Base-by-base conservation (phyloP, 2,888 invertebrate genomes). In the Phymatocera aterrima region DNA sequence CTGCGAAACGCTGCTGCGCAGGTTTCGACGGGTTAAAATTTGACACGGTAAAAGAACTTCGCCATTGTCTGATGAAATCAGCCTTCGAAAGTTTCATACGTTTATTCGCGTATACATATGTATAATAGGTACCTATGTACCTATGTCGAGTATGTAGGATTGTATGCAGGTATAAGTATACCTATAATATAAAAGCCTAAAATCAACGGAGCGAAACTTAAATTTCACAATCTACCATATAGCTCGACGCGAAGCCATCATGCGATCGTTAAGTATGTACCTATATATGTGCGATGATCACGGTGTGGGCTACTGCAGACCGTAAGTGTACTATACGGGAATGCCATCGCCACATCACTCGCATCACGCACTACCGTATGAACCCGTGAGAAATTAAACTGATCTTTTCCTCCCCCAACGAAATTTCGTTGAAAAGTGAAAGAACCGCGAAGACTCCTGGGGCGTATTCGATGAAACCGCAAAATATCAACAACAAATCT, bases 161-260 rank as follows among this genome's bases (percentile, higher is more conserved):
- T n/a, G n/a, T n/a, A n/a, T n/a, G n/a, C n/a, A n/a, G n/a, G n/a
- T n/a, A n/a, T n/a, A n/a, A n/a, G n/a, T n/a, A n/a, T n/a, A n/a
- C n/a, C n/a, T n/a, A n/a, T 15, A 61, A 10, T 10, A 65, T 65
- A 37, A 43, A 64, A 64, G 65, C 46, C 46, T 64, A 60, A 64
- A 77, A 61, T 77, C 64, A 64, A 28, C 77, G 77, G 51, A 65
- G 77, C 64, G 77, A 48, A 61, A 77, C 77, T 64, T 18, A 28
- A 64, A 77, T 77, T 77, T 61, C 77, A 77, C 77, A 75, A 75
- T 74, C 54, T 57, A 77, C 77, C 57, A 75, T 74, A 37, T 57
- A 54, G 54, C 54, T 74, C 74, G 37, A 51, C 51, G 6, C 10
- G 18, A 5, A 43, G 10, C 28, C 31, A 3, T 5, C 68, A 68